Conservation (phyloP, 2,113 vertebrate species). For the Lophotis ruficrista region DNA sequence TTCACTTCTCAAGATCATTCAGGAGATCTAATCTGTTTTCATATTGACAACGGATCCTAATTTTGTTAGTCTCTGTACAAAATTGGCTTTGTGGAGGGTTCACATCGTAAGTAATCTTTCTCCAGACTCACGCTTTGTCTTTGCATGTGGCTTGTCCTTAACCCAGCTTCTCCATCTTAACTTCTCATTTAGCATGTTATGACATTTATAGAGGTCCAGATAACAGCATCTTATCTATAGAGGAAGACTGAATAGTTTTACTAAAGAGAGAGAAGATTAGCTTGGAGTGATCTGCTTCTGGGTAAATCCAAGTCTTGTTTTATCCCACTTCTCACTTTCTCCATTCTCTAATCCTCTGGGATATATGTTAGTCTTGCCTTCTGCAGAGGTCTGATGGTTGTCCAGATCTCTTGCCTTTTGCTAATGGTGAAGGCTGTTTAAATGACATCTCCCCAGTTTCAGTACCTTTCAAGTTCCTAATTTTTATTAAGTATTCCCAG, state of each 20-base stretch:
- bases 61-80: not conserved
- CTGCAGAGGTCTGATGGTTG: not conserved
- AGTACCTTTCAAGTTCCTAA: not conserved
- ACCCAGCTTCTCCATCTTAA: not conserved
- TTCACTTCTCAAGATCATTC: not conserved
- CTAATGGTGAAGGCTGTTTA: not conserved
- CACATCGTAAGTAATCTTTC: not conserved
- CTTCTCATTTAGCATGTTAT: not conserved
- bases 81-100: not conserved
- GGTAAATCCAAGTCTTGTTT: not conserved
- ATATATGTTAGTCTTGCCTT: not conserved
- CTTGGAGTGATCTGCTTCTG: not conserved
- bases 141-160: not conserved
- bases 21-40: not conserved
- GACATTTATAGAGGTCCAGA: not conserved
- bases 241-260: not conserved
- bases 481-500: not conserved
- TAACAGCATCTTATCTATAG: not conserved
- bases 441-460: not conserved
- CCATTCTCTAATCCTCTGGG: not conserved
- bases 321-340: slow-evolving; percentile 19
- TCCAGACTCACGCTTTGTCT: not conserved
- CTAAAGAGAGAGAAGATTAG: not conserved
- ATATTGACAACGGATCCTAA: not conserved
- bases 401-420: not conserved